phyloP scores from a whole-genome alignment of 2,797 vertebrate genomes.

The Xenopus petersii region DNA sequence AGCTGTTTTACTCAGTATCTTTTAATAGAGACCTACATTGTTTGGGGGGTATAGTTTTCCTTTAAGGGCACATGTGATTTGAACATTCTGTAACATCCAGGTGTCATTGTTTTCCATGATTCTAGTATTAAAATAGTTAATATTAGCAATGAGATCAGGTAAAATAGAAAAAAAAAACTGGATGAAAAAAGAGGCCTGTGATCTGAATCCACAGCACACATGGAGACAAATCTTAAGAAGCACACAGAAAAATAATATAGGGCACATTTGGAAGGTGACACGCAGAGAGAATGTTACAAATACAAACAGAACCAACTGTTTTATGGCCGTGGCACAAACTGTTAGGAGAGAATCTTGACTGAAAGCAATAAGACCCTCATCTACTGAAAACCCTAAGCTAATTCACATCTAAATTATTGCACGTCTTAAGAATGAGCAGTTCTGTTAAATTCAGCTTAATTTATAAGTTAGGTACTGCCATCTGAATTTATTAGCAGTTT shows the following conservation, averaged over 20 bases:
- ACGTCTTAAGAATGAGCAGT: slow-evolving; percentile 34
- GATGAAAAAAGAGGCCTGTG: not conserved
- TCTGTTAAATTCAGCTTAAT: slow-evolving; percentile 45
- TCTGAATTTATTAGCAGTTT: slow-evolving; percentile 46
- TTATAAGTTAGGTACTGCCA: slow-evolving; percentile 41
- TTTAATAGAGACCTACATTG: too few relatives aligned
- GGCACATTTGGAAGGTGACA: slow-evolving; percentile 38
- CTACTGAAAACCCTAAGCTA: slow-evolving; percentile 37
- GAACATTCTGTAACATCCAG: not conserved
- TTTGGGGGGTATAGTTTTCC: too few relatives aligned
- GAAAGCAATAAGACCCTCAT: slow-evolving; percentile 38
- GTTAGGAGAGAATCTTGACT: slow-evolving; percentile 33
- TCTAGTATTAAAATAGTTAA: not conserved
- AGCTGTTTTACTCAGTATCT: too few relatives aligned
- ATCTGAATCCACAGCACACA: not conserved
- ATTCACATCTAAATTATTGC: slow-evolving; percentile 38
- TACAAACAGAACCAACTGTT: slow-evolving; percentile 41
- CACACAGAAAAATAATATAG: slow-evolving; percentile 26
- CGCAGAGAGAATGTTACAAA: slow-evolving; percentile 32
- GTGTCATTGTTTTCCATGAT: too few relatives aligned
- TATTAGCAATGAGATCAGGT: not conserved
- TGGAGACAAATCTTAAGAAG: not conserved
- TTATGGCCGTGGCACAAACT: slow-evolving; percentile 38
- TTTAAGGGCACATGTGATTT: not conserved
- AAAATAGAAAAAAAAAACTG: not conserved